Evolutionary conservation across 2,888 invertebrate genomes (phyloP).

Genomic region (Caradrina clavipalpis): DNA sequence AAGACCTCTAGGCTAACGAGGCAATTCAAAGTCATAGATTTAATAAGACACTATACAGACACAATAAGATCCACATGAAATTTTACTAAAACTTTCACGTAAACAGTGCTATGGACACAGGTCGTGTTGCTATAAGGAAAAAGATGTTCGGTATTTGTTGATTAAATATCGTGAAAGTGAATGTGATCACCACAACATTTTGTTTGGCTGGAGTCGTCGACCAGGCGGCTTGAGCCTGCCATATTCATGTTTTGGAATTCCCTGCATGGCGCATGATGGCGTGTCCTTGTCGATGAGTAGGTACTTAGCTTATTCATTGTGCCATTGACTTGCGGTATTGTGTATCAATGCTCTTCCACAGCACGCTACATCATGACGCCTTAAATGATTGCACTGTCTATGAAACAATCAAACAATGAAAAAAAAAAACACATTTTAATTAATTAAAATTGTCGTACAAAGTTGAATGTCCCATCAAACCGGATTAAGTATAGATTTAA

Average conservation of each 20-base stretch:
- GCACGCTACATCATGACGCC: constrained; percentile 16
- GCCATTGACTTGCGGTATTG: constrained; percentile 65
- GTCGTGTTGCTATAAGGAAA: constrained; percentile 35
- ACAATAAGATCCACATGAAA: background rate
- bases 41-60: too few relatives aligned
- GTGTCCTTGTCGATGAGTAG: constrained; percentile 66
- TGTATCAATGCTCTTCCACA: constrained; percentile 67
- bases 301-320: constrained; percentile 66
- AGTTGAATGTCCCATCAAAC: background rate
- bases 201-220: constrained; percentile 19
- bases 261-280: constrained; percentile 52
- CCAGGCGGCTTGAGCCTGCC: constrained; percentile 11
- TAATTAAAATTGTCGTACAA: constrained; percentile 3
- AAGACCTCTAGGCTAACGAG: too few relatives aligned
- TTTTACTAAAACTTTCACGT: constrained; percentile 20
- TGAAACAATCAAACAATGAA: constrained; percentile 27
- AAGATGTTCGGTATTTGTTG: constrained; percentile 30
- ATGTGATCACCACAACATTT: constrained; percentile 25
- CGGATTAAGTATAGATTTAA: background rate
- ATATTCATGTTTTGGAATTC: constrained; percentile 57
- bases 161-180: constrained; percentile 50
- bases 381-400: constrained; percentile 18
- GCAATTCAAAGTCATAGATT: too few relatives aligned
- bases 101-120: background rate
- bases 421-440: background rate